Evolutionary conservation across 1,140 invertebrate genomes (phyloP).

Genomic region (Euwallacea fornicatus): DNA sequence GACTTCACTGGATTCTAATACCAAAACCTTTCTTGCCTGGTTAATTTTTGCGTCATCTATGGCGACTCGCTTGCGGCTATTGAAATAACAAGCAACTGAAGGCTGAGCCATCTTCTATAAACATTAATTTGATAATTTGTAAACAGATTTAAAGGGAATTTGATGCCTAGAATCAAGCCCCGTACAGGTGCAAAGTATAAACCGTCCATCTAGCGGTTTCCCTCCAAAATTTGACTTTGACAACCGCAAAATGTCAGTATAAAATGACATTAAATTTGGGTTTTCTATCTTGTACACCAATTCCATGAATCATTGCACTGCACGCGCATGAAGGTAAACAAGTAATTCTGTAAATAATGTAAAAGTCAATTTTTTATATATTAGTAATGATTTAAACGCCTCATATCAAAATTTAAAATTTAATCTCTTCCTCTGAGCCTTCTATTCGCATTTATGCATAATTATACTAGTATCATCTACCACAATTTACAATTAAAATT

Average conservation of each 20-base stretch:
- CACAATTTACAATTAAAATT: no score
- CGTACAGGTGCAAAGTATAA: no score
- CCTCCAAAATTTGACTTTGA: constrained; percentile 40
- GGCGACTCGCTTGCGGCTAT: constrained; percentile 68
- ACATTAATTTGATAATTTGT: constrained; percentile 28
- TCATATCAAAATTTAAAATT: no score
- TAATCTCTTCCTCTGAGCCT: no score
- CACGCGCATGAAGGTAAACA: no score
- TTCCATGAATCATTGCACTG: no score
- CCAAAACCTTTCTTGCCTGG: constrained; percentile 63
- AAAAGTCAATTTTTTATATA: no score
- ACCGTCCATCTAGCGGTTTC: constrained; percentile 24
- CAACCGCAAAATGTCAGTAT: neutral
- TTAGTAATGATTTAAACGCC: no score
- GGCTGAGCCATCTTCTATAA: constrained; percentile 65
- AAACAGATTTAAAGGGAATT: constrained; percentile 43
- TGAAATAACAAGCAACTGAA: constrained; percentile 69
- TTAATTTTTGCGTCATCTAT: constrained; percentile 63
- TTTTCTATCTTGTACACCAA: no score
- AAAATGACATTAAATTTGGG: neutral
- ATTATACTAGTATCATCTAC: no score
- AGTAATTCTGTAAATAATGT: no score
- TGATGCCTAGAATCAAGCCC: constrained; percentile 7
- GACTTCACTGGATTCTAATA: constrained; percentile 50
- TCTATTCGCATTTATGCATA: no score